Evolutionary conservation across 23 tunicate genomes (phyloP).

Genomic region (Halocynthia roretzi): DNA sequence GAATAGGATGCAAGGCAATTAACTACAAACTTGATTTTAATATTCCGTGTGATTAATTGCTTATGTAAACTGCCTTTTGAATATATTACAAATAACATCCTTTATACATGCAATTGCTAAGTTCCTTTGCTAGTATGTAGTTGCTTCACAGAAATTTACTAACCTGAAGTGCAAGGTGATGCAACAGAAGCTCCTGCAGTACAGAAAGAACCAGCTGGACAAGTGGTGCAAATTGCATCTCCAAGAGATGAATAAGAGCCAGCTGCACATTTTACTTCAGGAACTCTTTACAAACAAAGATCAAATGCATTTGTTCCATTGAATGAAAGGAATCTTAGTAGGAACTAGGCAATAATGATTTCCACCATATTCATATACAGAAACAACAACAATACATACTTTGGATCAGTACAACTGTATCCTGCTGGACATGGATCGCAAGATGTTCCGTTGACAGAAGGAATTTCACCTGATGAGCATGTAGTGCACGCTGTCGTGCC

Average conservation of each 20-base stretch:
- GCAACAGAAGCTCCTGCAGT: slow-evolving; percentile 18
- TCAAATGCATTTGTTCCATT: background rate
- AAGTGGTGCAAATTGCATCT: slow-evolving; percentile 48
- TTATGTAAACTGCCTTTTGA: too few species aligned
- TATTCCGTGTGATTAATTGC: too few species aligned
- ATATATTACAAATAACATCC: too few species aligned
- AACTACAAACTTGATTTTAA: too few species aligned
- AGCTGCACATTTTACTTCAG: slow-evolving; percentile 19
- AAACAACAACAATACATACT: slow-evolving; percentile 14
- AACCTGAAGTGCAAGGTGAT: slow-evolving; percentile 52
- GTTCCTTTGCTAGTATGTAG: background rate
- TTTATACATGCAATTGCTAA: background rate
- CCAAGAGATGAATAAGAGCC: slow-evolving; percentile 66
- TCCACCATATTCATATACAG: background rate
- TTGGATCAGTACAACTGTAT: slow-evolving; percentile 26
- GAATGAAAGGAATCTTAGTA: background rate
- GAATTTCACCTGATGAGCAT: slow-evolving; percentile 38
- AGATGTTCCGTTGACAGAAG: slow-evolving; percentile 23
- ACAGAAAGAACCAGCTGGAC: slow-evolving; percentile 61
- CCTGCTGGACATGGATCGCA: slow-evolving; percentile 89
- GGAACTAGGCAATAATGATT: background rate
- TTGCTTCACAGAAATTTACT: background rate
- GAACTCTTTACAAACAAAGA: background rate
- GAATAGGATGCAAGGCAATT: too few species aligned
- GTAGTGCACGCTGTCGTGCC: slow-evolving; percentile 29